Evolutionary conservation across 2,113 vertebrate genomes (phyloP).

Genomic region (Stercorarius parasiticus): DNA sequence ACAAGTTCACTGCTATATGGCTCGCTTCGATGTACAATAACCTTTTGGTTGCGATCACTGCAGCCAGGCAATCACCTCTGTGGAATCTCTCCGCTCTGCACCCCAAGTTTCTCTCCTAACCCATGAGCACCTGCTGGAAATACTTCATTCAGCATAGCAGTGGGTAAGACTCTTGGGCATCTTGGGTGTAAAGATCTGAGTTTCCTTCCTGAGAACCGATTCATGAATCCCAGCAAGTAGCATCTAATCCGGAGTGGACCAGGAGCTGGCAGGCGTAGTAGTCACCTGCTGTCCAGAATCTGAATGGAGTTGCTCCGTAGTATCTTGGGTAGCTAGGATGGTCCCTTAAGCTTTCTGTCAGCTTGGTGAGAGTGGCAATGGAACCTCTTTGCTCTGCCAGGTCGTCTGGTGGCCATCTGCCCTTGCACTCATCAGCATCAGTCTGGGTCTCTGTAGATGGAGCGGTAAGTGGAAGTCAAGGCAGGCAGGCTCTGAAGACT

Average conservation of each 20-base stretch:
- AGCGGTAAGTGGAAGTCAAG: neutral
- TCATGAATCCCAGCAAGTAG: neutral
- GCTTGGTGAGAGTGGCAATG: neutral
- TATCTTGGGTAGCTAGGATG: neutral
- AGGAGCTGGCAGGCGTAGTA: neutral
- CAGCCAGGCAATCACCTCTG: neutral
- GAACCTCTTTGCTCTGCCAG: neutral
- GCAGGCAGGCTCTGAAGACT: neutral
- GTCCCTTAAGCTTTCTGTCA: neutral
- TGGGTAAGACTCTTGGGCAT: neutral
- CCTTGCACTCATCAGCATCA: neutral
- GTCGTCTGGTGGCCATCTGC: neutral
- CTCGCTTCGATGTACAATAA: fast-evolving
- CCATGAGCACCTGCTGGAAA: neutral
- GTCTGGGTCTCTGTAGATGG: neutral
- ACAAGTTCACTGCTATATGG: fast-evolving
- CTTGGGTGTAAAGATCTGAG: neutral
- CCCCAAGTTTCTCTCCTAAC: neutral
- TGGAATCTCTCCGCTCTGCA: neutral
- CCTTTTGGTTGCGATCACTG: neutral
- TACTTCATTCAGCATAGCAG: neutral
- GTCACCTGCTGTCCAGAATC: neutral
- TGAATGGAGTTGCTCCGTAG: neutral
- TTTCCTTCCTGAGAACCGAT: slow-evolving; percentile 19
- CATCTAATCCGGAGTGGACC: neutral